Conservation (phyloP, 1,140 invertebrate species). For the Drosophila varians region DNA sequence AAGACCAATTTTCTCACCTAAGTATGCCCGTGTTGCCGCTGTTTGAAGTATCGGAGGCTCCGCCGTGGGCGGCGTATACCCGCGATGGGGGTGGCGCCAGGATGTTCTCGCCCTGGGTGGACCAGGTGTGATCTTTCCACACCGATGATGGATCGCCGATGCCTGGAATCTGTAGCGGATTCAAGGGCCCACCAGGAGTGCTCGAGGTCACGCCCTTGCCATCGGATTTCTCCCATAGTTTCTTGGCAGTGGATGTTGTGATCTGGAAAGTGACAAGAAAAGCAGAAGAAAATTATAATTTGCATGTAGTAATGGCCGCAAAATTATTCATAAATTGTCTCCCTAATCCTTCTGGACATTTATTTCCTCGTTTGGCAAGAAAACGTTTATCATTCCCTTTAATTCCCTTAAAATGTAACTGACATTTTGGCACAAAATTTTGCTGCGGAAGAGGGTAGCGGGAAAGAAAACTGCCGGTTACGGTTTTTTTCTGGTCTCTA, state of each 20-base stretch:
- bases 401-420: not conserved
- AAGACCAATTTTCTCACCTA: too few species aligned
- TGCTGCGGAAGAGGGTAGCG: not conserved
- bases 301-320: not conserved
- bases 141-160: conserved; percentile 78
- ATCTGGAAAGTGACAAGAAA: conserved; percentile 59
- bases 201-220: conserved; percentile 71
- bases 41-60: conserved; percentile 72
- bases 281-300: conserved; percentile 10
- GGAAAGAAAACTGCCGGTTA: too few species aligned
- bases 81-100: conserved; percentile 74
- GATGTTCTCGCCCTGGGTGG: conserved; percentile 81
- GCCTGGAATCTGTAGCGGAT: conserved; percentile 81
- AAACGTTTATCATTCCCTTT: conserved; percentile 7
- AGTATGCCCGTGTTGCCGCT: conserved; percentile 81
- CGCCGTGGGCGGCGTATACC: conserved; percentile 71
- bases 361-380: not conserved
- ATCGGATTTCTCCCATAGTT: conserved; percentile 83
- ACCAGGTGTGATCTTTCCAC: conserved; percentile 83
- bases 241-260: conserved; percentile 83
- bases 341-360: not conserved
- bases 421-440: conserved; percentile 2
- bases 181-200: conserved; percentile 70
- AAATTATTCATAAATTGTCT: conserved; percentile 17
- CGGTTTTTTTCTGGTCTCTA: too few species aligned